phyloP scores from a whole-genome alignment of 2,888 invertebrate genomes.

The Pterobdella sp. region DNA sequence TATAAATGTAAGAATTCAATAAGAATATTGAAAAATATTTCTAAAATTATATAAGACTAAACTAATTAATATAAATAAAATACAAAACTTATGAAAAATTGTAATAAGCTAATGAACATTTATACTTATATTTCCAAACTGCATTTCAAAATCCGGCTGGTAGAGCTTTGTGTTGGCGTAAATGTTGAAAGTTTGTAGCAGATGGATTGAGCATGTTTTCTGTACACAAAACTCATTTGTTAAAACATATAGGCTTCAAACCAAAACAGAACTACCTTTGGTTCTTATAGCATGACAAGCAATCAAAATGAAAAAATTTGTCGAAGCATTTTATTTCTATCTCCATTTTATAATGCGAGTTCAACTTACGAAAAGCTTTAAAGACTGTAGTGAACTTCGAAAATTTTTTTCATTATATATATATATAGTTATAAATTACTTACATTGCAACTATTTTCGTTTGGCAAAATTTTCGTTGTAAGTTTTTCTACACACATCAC shows the following conservation, averaged over 20 bases:
- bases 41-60: neutral
- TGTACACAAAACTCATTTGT: too few species aligned
- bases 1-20: neutral
- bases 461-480: neutral
- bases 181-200: neutral
- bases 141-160: neutral
- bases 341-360: too few species aligned
- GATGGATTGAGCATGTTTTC: neutral
- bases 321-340: neutral
- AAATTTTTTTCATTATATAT: too few species aligned
- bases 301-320: neutral
- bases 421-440: too few species aligned
- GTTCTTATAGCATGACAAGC: too few species aligned
- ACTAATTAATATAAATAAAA: neutral
- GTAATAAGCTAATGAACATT: neutral
- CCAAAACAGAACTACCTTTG: too few species aligned
- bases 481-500: neutral
- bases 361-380: too few species aligned
- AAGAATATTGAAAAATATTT: neutral
- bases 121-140: neutral
- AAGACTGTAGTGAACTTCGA: too few species aligned
- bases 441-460: neutral
- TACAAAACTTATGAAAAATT: neutral
- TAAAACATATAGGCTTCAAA: too few species aligned
- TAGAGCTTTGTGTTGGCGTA: constrained; percentile 5